phyloP scores from a whole-genome alignment of 2,113 vertebrate species.

The Sitta europaea region DNA sequence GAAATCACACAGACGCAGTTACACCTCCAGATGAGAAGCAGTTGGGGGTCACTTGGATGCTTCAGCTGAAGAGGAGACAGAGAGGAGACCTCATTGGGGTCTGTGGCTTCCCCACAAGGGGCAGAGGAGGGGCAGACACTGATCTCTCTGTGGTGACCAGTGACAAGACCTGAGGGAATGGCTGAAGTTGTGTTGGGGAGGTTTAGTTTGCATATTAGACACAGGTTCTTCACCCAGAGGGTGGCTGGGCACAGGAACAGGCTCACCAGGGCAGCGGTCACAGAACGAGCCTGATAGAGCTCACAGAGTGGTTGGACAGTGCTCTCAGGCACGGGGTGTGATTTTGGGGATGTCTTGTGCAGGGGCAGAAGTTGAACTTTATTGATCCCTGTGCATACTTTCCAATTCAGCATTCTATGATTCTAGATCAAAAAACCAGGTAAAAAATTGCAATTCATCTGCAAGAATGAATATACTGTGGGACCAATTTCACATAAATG shows the following conservation, averaged over 20 bases:
- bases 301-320: fast-evolving
- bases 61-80: not conserved
- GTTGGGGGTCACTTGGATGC: not conserved
- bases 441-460: not conserved
- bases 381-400: fast-evolving
- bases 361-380: not conserved
- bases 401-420: not conserved
- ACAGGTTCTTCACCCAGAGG: not conserved
- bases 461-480: not conserved
- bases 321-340: not conserved
- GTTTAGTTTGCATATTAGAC: too few relatives aligned
- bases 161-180: not conserved
- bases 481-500: not conserved
- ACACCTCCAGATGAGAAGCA: not conserved
- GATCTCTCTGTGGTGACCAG: not conserved
- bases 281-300: not conserved
- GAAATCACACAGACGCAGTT: too few relatives aligned
- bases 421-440: not conserved
- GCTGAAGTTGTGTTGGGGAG: not conserved
- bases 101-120: not conserved
- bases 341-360: not conserved
- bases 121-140: not conserved
- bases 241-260: fast-evolving
- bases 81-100: not conserved
- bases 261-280: not conserved